Conservation (phyloP, 2,113 vertebrate genomes). For the Carettochelys insculpta region DNA sequence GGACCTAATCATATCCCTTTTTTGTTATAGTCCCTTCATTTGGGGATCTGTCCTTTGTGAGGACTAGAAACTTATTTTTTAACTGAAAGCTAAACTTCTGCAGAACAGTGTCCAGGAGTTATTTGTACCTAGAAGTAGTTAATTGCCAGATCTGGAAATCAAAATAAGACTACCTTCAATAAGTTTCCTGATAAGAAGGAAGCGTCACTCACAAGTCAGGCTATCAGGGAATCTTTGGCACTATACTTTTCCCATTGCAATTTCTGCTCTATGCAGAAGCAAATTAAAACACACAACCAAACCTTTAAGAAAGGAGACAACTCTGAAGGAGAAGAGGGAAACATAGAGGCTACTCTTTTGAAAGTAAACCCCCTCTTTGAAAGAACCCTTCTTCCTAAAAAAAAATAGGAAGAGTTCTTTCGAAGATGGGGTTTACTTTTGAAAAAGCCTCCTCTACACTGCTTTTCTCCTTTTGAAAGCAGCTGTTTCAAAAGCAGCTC, state of each 20-base stretch:
- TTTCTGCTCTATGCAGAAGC: neutral
- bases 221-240: neutral
- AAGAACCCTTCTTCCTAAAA: too few species aligned
- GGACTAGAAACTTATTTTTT: neutral
- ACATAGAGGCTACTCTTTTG: too few species aligned
- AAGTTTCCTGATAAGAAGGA: neutral
- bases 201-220: neutral
- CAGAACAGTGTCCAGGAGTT: neutral
- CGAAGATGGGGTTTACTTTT: too few species aligned
- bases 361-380: too few species aligned
- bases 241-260: neutral
- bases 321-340: neutral
- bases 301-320: neutral
- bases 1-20: neutral
- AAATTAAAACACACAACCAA: neutral
- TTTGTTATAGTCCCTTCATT: neutral
- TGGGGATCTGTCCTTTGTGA: neutral
- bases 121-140: neutral
- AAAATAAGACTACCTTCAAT: neutral
- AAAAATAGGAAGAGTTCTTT: too few species aligned
- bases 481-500: too few species aligned
- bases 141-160: neutral
- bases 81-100: neutral
- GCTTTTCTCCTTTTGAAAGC: too few species aligned
- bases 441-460: too few species aligned